These are phyloP conservation scores for Eledona agricola DNA, from an alignment of 2,888 invertebrate species.

Conservation along the genomic window DNA sequence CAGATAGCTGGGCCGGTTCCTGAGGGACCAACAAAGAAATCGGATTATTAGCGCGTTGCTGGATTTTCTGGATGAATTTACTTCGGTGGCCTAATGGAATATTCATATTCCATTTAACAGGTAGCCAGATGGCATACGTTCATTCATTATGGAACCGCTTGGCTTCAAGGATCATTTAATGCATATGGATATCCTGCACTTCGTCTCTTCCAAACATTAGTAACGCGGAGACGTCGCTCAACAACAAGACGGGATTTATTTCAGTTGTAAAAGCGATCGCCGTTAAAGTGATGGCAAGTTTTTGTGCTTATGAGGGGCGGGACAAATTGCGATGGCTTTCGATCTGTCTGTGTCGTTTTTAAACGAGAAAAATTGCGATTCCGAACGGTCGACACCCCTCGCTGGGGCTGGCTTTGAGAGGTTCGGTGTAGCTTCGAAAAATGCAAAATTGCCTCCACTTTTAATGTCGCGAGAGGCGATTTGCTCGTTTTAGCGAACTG, in stretches of 20 bases:
- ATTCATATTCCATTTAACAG: constrained; percentile 37
- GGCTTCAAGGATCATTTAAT: constrained; percentile 36
- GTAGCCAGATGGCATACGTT: constrained; percentile 31
- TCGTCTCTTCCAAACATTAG: constrained; percentile 13
- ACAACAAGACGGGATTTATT: constrained; percentile 16
- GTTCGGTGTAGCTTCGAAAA: too few relatives aligned
- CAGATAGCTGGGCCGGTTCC: constrained; percentile 4
- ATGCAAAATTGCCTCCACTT: too few relatives aligned
- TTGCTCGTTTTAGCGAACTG: too few relatives aligned
- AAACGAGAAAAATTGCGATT: constrained; percentile 25
- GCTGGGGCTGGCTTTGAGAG: too few relatives aligned
- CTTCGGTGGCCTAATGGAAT: constrained; percentile 35
- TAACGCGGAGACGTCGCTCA: background rate
- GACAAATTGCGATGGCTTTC: constrained; percentile 36
- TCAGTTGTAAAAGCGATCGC: constrained; percentile 24
- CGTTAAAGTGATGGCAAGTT: constrained; percentile 29
- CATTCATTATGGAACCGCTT: constrained; percentile 33
- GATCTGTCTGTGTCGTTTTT: constrained; percentile 29
- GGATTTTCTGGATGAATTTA: constrained; percentile 27
- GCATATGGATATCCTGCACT: constrained; percentile 36
- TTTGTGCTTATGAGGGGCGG: constrained; percentile 33
- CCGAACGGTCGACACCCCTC: constrained; percentile 11
- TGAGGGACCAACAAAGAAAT: constrained; percentile 1
- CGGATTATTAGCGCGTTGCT: constrained; percentile 11
- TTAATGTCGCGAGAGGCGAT: too few relatives aligned